A percentile compares a stretch with the other conserved stretches of the same genome.
phyloP scores from a whole-genome alignment of 2,113 vertebrate genomes.

The Tylochromis polylepis region DNA sequence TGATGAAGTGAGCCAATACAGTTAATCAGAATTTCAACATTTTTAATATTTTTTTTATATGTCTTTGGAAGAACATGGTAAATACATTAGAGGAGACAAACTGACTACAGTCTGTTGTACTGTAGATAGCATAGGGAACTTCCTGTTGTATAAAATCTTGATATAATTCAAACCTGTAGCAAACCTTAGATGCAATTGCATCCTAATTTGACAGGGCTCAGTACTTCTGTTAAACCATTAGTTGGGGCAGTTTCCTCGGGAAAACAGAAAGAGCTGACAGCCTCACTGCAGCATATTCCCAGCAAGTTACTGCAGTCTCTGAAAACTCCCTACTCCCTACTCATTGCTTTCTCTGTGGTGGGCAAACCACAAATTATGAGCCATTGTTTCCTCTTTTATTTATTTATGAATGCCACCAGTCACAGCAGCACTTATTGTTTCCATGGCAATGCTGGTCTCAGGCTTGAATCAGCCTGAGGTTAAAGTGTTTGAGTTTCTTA shows the following conservation, averaged over 20 bases:
- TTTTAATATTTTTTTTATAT: no score
- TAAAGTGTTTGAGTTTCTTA: not conserved
- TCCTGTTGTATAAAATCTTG: fast-evolving
- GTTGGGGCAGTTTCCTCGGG: fast-evolving
- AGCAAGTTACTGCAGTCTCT: not conserved
- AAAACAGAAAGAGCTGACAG: not conserved
- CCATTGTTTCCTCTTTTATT: not conserved
- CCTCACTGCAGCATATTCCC: not conserved
- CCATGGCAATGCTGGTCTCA: not conserved
- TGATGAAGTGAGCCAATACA: no score
- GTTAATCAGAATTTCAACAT: not conserved
- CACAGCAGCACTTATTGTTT: not conserved
- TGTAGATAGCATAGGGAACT: not conserved
- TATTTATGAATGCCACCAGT: not conserved
- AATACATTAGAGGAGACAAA: not conserved
- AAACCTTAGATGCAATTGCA: not conserved
- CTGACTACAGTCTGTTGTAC: not conserved
- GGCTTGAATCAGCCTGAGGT: not conserved
- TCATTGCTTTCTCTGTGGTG: not conserved
- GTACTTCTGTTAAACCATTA: not conserved
- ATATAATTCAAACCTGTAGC: not conserved
- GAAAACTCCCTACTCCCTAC: not conserved
- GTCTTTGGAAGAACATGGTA: not conserved
- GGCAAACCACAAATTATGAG: not conserved
- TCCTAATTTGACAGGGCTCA: not conserved